Conservation (phyloP, 2,797 vertebrate genomes). For the Malacoraja senta region DNA sequence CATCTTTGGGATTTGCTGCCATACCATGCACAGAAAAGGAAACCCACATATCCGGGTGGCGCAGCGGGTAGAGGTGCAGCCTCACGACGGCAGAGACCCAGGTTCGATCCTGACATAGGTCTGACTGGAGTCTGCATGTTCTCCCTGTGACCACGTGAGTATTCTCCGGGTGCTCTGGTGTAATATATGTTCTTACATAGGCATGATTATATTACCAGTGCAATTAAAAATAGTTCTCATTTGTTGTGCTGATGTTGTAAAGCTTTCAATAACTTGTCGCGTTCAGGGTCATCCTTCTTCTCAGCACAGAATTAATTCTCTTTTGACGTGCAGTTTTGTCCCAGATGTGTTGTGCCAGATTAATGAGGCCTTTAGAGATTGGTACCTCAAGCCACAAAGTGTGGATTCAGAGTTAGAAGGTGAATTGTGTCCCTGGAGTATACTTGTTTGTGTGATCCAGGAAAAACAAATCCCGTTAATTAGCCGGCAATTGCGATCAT, state of each 20-base stretch:
- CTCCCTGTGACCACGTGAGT: too few species aligned
- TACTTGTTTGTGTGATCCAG: constrained; percentile 41
- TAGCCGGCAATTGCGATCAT: background rate
- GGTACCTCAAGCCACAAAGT: background rate
- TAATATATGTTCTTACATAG: too few species aligned
- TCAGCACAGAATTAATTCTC: background rate
- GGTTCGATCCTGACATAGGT: too few species aligned
- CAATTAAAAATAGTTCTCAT: background rate
- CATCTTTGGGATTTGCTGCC: too few species aligned
- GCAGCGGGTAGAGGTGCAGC: too few species aligned
- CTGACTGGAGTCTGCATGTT: too few species aligned
- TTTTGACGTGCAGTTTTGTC: background rate
- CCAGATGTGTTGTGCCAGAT: background rate
- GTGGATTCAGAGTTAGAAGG: background rate
- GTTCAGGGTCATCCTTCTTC: background rate
- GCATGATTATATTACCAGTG: background rate
- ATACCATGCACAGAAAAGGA: too few species aligned
- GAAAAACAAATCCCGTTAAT: constrained; percentile 4
- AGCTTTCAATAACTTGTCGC: background rate
- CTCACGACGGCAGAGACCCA: too few species aligned
- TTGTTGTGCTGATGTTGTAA: background rate
- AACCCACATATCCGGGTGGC: too few species aligned
- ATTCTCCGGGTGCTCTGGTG: too few species aligned
- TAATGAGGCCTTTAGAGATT: constrained; percentile 45
- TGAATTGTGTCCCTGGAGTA: constrained; percentile 39